Conservation (phyloP, 2,888 invertebrate species). For the Orthosia cruda region DNA sequence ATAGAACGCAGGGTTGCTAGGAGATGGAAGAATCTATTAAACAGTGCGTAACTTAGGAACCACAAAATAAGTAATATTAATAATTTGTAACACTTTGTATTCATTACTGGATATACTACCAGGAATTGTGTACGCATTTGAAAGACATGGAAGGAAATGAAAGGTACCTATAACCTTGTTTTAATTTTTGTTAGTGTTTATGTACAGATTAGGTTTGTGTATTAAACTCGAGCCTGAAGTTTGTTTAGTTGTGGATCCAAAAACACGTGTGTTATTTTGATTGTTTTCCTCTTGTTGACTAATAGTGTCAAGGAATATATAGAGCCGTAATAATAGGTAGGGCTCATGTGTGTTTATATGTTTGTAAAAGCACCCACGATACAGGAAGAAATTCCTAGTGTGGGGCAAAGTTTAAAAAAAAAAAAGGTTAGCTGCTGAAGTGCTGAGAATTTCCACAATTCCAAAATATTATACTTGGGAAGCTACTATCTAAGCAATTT, state of each 20-base stretch:
- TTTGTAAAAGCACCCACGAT: too few relatives aligned
- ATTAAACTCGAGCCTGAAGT: conserved; percentile 2
- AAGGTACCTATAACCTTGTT: conserved; percentile 44
- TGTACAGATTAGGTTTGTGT: not conserved
- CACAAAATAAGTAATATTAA: conserved; percentile 10
- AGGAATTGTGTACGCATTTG: not conserved
- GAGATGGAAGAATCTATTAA: conserved; percentile 36
- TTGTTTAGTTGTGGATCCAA: conserved; percentile 1
- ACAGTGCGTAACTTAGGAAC: conserved; percentile 22
- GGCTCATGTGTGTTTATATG: too few relatives aligned
- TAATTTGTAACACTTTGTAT: not conserved
- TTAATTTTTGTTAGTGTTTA: conserved; percentile 2
- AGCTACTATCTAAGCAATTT: not conserved
- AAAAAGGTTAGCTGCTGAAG: not conserved
- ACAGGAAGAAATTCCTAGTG: too few relatives aligned
- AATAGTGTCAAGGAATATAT: conserved; percentile 4
- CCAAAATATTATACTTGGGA: not conserved
- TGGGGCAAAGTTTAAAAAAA: too few relatives aligned
- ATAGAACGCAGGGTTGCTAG: conserved; percentile 58
- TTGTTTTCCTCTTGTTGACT: conserved; percentile 3
- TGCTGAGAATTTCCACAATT: not conserved
- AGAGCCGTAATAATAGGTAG: not conserved
- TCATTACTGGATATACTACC: not conserved
- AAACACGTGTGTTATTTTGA: conserved; percentile 6
- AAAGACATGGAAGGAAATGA: conserved; percentile 52